Evolutionary conservation across 1,140 invertebrate species (phyloP), one percentile per base, ranked within the genome.

Genomic region (Phocides pigmalion): DNA sequence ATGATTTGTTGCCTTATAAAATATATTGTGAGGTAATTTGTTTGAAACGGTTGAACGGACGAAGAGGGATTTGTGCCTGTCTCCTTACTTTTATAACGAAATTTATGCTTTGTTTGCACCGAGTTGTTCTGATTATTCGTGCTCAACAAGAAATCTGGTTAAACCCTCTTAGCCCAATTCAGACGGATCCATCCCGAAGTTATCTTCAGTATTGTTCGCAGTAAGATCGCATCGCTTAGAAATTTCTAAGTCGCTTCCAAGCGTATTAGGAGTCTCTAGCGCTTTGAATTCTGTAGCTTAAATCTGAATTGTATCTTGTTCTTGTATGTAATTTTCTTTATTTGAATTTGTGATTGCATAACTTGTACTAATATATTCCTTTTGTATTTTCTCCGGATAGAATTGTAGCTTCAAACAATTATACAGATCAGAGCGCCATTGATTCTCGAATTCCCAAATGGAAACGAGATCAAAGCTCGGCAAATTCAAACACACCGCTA

Each of bases 1-100:
- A 76, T 81, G 78, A 81, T 81, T 81, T 81, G 76, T 81, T 37
- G 74, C 50, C 56, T 50, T 47, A 53, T 35, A 42, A 63, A 68
- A 72, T 72, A 59, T 72, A 76, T 76, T 66, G 66, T 64, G 70
- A 65, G 66, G 73, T 68, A 75, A 78, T 79, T 75, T 72, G 47
- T 50, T 41, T 50, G 50, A 39, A 66, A 64, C 58, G 59, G 41
- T 61, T 64, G 53, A 70, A 62, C 14, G 59, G 49, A 54, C 44
- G 58, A 68, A 62, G 65, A 64, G 65, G 68, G 68, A 64, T 70
- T 70, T 64, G 64, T 62, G 42, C 15, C 32, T 67, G 51, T 74
- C 50, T 67, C 47, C 47, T 50, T 59, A 61, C 44, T 59, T 73
- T 58, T 66, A 62, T 58, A 50, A 62, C 35, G 25, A 54, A 68